Evolutionary conservation across 2,797 vertebrate genomes (phyloP).

Genomic region (Falco concolor): DNA sequence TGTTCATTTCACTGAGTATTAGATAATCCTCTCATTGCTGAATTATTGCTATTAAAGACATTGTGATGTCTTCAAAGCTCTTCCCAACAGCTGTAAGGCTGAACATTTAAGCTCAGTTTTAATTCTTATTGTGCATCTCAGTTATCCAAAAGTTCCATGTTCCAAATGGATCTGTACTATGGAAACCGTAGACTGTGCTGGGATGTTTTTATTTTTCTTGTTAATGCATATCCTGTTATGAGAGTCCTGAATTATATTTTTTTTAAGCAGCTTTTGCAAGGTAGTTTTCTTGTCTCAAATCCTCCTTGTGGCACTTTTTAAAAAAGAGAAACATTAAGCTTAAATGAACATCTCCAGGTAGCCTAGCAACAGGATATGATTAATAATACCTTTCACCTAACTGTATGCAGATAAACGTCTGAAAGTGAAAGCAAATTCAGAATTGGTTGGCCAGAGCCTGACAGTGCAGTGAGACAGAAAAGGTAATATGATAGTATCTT

Average conservation of each 20-base stretch:
- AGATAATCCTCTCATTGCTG: not conserved
- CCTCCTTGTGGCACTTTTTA: slow-evolving; percentile 57
- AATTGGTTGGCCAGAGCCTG: slow-evolving; percentile 60
- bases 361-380: slow-evolving; percentile 78
- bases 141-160: not conserved
- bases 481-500: slow-evolving; percentile 47
- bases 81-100: not conserved
- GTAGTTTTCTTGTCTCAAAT: slow-evolving; percentile 64
- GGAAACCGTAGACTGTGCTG: not conserved
- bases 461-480: slow-evolving; percentile 22
- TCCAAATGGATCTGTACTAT: not conserved
- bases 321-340: slow-evolving; percentile 70
- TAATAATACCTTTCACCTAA: slow-evolving; percentile 75
- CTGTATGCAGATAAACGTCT: slow-evolving; percentile 70
- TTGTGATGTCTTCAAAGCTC: not conserved
- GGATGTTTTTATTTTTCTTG: not conserved
- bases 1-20: not conserved
- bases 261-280: slow-evolving; percentile 16
- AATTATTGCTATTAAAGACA: not conserved
- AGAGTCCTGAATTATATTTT: not conserved
- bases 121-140: not conserved
- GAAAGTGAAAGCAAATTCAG: slow-evolving; percentile 62
- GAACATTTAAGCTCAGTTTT: not conserved
- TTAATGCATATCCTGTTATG: not conserved
- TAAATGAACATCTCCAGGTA: slow-evolving; percentile 75